Base-by-base conservation (phyloP, 2,113 vertebrate species). In the Todiramphus chloris region DNA sequence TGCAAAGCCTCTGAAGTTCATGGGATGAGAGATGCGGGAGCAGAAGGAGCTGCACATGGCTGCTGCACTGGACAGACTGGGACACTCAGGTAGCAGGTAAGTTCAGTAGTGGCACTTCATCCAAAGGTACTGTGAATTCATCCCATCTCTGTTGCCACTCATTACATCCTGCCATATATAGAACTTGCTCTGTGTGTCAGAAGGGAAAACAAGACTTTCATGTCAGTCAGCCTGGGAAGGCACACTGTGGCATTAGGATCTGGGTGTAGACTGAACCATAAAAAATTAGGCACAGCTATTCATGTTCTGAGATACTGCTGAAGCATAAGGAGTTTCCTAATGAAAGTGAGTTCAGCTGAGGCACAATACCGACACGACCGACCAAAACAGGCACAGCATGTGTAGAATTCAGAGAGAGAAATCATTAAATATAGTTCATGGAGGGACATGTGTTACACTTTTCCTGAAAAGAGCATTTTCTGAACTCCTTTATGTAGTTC, bases 21-120 rank as follows among this genome's bases (percentile, higher is more conserved):
- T 43, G 12, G 63, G n/a, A 48, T 56, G 48, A 83, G 58, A 64
- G 23, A 37, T 12, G 7, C 12, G 24, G 64, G 51, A 75, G 56
- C 60, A 91, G 68, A 15, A 53, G 43, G 21, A 91, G 16, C 20
- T 62, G 70, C 6, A 82, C 85, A 79, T 20, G 1, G 0, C 43
- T 72, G 58, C 39, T 75, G 43, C 5, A 1, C 25, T 5, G 8
- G 10, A 67, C 24, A 53, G 46, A 10, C 35, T 12, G 10, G 1
- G 1, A 7, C 10, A 1, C 16, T 67, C 14, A 16, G 19, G 19
- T 9, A 82, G 51, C 30, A 46, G 12, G 5, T 51, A 72, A 68
- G 33, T 15, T 24, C 3, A 10, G 37, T 2, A 53, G 31, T 0
- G 0, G 31, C 37, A 35, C 6, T 76, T 79, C 37, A 88, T 51